phyloP scores from a whole-genome alignment of 2,888 invertebrate genomes.

The Leistus spinibarbis region DNA sequence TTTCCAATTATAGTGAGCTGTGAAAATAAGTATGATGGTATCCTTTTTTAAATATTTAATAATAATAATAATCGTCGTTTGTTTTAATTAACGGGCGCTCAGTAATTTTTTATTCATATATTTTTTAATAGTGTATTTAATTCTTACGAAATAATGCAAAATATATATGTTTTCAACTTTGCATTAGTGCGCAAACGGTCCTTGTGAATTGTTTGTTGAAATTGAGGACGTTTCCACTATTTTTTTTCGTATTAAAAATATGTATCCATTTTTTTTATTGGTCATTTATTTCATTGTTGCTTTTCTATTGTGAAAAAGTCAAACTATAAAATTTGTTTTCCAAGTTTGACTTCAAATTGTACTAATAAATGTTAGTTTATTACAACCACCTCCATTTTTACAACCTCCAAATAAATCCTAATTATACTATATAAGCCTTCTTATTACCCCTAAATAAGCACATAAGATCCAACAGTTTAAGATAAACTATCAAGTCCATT shows the following conservation, averaged over 20 bases:
- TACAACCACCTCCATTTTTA: constrained; percentile 9
- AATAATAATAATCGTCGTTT: background rate
- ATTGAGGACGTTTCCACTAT: background rate
- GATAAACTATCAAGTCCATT: no score
- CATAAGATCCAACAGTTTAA: no score
- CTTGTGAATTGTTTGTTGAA: background rate
- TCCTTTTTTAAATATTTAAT: background rate
- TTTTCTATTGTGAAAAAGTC: constrained; percentile 30
- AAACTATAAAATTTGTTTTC: constrained; percentile 29
- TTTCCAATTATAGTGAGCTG: background rate
- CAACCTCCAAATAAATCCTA: background rate
- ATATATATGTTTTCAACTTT: background rate
- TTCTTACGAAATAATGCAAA: background rate
- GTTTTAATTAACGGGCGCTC: background rate
- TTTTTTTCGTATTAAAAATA: background rate
- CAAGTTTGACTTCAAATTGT: constrained; percentile 37
- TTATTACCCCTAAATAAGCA: no score
- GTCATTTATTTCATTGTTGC: constrained; percentile 20
- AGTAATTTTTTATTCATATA: background rate
- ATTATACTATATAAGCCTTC: no score
- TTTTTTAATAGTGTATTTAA: background rate
- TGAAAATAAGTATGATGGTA: background rate
- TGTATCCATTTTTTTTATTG: background rate
- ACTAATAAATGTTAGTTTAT: constrained; percentile 36
- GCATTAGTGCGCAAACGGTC: background rate